Conservation (phyloP, 2,888 invertebrate genomes). For the Coenonympha arcania region DNA sequence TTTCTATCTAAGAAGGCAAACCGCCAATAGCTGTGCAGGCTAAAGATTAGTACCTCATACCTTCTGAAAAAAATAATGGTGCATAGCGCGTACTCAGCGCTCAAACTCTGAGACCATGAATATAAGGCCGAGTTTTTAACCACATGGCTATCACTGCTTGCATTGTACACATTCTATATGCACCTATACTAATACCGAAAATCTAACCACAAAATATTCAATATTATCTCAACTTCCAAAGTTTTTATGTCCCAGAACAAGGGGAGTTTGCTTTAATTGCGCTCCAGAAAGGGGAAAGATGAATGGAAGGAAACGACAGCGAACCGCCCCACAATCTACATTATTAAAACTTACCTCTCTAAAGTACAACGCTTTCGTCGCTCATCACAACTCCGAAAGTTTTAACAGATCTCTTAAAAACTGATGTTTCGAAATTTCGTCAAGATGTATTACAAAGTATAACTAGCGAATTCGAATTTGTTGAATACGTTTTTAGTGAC, state of each 20-base stretch:
- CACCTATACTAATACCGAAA: not conserved
- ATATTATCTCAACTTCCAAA: slow-evolving; percentile 48
- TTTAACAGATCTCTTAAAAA: not conserved
- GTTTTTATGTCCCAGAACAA: slow-evolving; percentile 70
- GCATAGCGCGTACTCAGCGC: too few species aligned
- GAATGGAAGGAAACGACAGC: slow-evolving; percentile 69
- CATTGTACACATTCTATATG: too few species aligned
- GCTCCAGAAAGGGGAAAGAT: slow-evolving; percentile 71
- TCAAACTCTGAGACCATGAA: too few species aligned
- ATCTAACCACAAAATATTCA: slow-evolving; percentile 29
- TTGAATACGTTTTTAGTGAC: too few species aligned
- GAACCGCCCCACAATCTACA: slow-evolving; percentile 69
- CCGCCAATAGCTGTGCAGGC: too few species aligned
- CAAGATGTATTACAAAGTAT: too few species aligned
- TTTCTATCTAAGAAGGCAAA: too few species aligned
- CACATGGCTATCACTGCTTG: too few species aligned
- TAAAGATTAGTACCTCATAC: too few species aligned
- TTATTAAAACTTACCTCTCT: slow-evolving; percentile 71
- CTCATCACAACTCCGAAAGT: slow-evolving; percentile 42
- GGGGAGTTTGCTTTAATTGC: slow-evolving; percentile 69
- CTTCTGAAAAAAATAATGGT: too few species aligned
- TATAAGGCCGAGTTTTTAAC: too few species aligned
- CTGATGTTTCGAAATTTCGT: not conserved
- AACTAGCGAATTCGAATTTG: too few species aligned
- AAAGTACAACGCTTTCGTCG: slow-evolving; percentile 47